Conservation (phyloP, 2,113 vertebrate species). For the Tachycineta bicolor region DNA sequence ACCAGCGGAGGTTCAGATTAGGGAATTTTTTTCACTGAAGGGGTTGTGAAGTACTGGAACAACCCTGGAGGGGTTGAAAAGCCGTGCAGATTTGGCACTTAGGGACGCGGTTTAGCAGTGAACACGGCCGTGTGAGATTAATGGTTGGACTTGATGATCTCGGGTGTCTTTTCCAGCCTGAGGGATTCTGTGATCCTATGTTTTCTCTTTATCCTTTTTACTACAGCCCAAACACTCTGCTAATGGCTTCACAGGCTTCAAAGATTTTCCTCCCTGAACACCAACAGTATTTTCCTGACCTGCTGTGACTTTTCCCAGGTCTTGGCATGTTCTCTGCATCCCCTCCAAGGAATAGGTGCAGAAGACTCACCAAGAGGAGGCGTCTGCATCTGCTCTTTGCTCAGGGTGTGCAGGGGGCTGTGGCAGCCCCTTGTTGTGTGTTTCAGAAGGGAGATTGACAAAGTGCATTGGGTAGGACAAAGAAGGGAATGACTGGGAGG, state of each 20-base stretch:
- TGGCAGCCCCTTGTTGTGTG: background rate
- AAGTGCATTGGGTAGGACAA: background rate
- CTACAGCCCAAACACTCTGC: background rate
- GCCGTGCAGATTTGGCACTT: background rate
- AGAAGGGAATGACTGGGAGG: background rate
- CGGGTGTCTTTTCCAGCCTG: background rate
- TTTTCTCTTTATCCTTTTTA: conserved; percentile 34
- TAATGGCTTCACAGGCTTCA: conserved; percentile 35
- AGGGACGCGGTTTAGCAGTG: background rate
- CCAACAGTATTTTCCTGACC: conserved; percentile 2
- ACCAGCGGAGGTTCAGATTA: background rate
- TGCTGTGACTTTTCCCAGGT: background rate
- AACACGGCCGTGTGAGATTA: background rate
- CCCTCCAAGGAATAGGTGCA: background rate
- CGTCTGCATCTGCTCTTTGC: background rate
- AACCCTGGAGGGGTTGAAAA: background rate
- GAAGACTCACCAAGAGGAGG: background rate
- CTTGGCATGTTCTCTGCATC: background rate
- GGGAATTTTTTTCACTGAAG: background rate
- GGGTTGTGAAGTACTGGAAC: background rate
- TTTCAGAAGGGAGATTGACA: background rate
- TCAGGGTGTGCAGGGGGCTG: background rate
- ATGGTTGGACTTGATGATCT: background rate
- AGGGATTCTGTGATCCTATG: background rate
- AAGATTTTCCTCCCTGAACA: conserved; percentile 1